A percentile compares a stretch with the other conserved stretches of the same genome.
Evolutionary conservation across 2,113 vertebrate species (phyloP).

Genomic region (Odontesthes bonariensis): DNA sequence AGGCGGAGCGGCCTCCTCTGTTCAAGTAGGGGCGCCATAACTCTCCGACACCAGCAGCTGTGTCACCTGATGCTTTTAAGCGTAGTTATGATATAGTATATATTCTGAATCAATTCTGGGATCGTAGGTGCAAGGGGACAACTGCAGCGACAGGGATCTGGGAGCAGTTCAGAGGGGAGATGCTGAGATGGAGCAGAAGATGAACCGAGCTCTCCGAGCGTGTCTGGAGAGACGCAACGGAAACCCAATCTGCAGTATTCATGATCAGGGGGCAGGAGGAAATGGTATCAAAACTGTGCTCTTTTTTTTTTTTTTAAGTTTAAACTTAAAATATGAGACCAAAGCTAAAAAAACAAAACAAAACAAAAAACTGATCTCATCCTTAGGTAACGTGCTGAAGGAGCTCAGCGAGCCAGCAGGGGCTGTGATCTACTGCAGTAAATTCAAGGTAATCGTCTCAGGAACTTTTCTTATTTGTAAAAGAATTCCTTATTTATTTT

Average conservation of each 20-base stretch:
- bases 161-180: constrained; percentile 93
- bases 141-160: constrained; percentile 87
- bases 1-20: constrained; percentile 92
- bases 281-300: constrained; percentile 79
- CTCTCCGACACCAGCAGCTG: background rate
- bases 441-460: constrained; percentile 85
- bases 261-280: constrained; percentile 93
- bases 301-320: background rate
- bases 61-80: too few relatives aligned
- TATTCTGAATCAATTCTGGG: background rate
- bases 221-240: constrained; percentile 84
- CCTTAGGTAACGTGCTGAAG: constrained; percentile 92
- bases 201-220: constrained; percentile 91
- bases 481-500: background rate
- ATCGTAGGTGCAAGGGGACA: constrained; percentile 90
- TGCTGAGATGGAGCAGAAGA: constrained; percentile 95
- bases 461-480: background rate
- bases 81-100: background rate
- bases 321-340: background rate
- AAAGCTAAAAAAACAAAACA: background rate
- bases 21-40: constrained; percentile 79
- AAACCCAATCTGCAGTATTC: constrained; percentile 93
- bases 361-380: background rate
- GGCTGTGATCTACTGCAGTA: constrained; percentile 88
- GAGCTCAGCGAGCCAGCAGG: constrained; percentile 91